Conservation (phyloP, 1,140 invertebrate species). For the Aphelenchoides besseyi region DNA sequence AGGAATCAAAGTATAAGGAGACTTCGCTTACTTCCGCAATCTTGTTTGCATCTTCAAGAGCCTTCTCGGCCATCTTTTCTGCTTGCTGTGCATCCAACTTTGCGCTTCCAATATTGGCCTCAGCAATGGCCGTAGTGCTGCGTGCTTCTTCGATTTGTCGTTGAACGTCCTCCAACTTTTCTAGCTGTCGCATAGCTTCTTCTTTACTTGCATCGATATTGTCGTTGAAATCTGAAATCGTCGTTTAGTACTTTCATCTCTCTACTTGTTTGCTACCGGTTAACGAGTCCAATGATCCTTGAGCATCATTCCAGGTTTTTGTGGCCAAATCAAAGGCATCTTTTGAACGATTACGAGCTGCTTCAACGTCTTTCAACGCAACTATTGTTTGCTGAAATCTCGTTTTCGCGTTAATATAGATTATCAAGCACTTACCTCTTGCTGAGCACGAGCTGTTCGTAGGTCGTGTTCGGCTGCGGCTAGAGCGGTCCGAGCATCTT, state of each 20-base stretch:
- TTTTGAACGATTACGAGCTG: conserved; percentile 32
- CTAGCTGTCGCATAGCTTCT: conserved; percentile 51
- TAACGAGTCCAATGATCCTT: conserved; percentile 44
- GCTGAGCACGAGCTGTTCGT: conserved; percentile 24
- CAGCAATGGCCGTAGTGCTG: conserved; percentile 38
- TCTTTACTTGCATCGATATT: conserved; percentile 55
- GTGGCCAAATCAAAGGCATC: conserved; percentile 46
- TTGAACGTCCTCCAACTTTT: conserved; percentile 46
- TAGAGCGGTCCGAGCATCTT: conserved; percentile 27
- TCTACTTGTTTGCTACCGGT: conserved; percentile 30
- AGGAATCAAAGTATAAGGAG: conserved; percentile 17
- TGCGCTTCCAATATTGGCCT: conserved; percentile 47
- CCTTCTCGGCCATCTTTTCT: conserved; percentile 34
- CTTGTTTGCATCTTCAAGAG: conserved; percentile 43
- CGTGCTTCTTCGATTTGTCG: conserved; percentile 44
- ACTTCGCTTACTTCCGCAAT: conserved; percentile 35
- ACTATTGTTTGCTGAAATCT: conserved; percentile 27
- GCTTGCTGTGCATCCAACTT: conserved; percentile 45
- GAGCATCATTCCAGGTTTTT: conserved; percentile 52
- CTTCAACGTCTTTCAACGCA: conserved; percentile 38
- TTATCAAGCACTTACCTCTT: conserved; percentile 14
- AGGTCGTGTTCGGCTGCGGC: conserved; percentile 37
- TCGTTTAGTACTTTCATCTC: conserved; percentile 28
- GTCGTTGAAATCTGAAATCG: conserved; percentile 54
- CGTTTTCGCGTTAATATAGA: not conserved